These are phyloP conservation scores for Emys orbicularis DNA, from an alignment of 2,797 vertebrate species.

Conservation along the genomic window DNA sequence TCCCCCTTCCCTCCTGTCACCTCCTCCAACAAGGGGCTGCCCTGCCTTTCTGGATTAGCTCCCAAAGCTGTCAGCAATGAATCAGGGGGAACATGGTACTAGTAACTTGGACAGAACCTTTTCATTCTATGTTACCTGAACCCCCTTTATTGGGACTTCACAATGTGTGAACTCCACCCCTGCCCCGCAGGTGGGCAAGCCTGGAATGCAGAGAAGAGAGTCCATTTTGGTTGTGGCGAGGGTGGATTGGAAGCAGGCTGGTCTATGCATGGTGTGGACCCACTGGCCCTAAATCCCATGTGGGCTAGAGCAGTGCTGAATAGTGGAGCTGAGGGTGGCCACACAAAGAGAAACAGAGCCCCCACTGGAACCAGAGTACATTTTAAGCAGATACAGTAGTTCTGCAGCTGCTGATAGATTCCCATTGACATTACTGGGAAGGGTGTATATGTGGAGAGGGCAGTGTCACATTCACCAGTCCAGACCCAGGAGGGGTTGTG, in stretches of 20 bases:
- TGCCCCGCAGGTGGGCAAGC: background rate
- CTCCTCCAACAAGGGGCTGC: background rate
- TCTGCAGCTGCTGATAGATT: background rate
- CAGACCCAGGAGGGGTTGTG: too few relatives aligned
- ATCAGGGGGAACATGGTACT: background rate
- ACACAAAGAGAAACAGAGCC: background rate
- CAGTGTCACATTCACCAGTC: too few relatives aligned
- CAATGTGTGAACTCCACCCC: background rate
- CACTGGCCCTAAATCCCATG: background rate
- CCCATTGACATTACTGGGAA: too few relatives aligned
- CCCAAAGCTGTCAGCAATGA: background rate
- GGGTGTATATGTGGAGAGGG: too few relatives aligned
- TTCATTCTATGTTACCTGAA: fast-evolving
- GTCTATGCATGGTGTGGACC: background rate
- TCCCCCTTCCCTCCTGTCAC: fast-evolving
- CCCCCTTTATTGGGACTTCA: background rate
- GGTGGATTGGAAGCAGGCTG: background rate
- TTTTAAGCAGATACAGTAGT: background rate
- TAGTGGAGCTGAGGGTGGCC: background rate
- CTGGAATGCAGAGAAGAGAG: background rate
- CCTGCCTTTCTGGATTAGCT: background rate
- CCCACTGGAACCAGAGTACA: background rate
- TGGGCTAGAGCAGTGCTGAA: background rate
- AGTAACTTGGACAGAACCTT: background rate
- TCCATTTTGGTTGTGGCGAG: too few relatives aligned